Evolutionary conservation across 2,797 vertebrate genomes (phyloP), one percentile per base, ranked within the genome.

Genomic region (Sebastes jordani): DNA sequence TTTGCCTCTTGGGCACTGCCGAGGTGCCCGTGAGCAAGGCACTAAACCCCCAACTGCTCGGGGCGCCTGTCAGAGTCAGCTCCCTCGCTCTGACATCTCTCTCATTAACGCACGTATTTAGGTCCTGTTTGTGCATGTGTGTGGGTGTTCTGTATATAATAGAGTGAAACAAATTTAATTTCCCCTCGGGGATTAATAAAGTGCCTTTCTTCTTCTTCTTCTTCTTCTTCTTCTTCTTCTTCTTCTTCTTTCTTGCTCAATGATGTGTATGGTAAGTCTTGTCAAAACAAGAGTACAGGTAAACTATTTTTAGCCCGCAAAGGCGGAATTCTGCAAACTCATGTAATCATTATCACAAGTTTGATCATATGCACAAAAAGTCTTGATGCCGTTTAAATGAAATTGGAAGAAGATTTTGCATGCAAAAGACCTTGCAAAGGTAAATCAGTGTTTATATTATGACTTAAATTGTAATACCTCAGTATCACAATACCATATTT

Each of bases 211-310:
- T 25, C 25, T 25, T 25, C 25, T 25, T 25, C 2, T 23, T 23
- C 23, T 38, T 38, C 36, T 0, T 38, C 36, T 42, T 14, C 38
- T 42, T 38, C 11, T 38, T 13, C 36, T 38, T 38, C 36, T 38
- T 38, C 36, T 38, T 38, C 36, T 36, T 32, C 3, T 42, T 42
- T 16, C 38, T 74, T 75, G 27, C 23, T 69, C 25, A 68, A 9
- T 46, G 34, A 62, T 64, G 16, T 65, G 56, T 18, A 42, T 52
- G 20, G 20, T 0, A 32, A 62, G 18, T 54, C 23, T 27, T 70
- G 8, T 61, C 32, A 75, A 79, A 74, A 82, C n/a, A 32, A 49
- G 29, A 71, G 4, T 55, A 30, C 71, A 52, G 23, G 54, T 58
- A 18, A 68, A 61, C 20, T 18, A 30, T 2, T 27, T 42, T 32